Evolutionary conservation across 2,888 invertebrate genomes (phyloP).

Genomic region (Plagodis dolabraria): DNA sequence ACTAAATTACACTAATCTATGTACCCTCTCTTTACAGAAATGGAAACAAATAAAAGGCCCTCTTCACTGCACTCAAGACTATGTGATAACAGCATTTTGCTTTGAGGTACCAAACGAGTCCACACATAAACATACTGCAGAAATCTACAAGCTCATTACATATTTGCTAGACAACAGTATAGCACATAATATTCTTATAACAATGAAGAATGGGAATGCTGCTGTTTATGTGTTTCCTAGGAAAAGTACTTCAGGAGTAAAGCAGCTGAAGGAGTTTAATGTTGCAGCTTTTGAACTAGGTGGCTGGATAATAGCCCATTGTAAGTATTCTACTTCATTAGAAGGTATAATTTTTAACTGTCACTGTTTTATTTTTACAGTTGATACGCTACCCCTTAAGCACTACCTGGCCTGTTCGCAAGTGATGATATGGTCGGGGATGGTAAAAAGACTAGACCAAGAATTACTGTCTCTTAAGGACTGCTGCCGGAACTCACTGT

Average conservation of each 20-base stretch:
- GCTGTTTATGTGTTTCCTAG: constrained; percentile 89
- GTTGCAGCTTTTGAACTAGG: constrained; percentile 91
- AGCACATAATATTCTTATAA: constrained; percentile 91
- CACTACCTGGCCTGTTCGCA: too few species aligned
- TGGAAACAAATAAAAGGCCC: constrained; percentile 80
- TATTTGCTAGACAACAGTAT: constrained; percentile 86
- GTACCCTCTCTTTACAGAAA: constrained; percentile 62
- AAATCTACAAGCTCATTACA: constrained; percentile 78
- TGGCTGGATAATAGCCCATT: constrained; percentile 89
- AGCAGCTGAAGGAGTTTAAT: constrained; percentile 85
- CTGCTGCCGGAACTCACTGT: too few species aligned
- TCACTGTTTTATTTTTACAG: too few species aligned
- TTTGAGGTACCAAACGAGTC: constrained; percentile 80
- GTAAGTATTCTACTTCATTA: constrained; percentile 66
- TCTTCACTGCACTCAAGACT: constrained; percentile 77
- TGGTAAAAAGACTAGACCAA: too few species aligned
- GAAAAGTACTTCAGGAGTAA: constrained; percentile 80
- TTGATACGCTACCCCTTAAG: too few species aligned
- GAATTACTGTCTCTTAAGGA: too few species aligned
- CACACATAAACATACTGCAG: constrained; percentile 52
- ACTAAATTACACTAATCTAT: too few species aligned
- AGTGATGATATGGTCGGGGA: too few species aligned
- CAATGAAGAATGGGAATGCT: constrained; percentile 77
- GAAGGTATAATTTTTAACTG: too few species aligned
- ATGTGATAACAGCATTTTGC: constrained; percentile 89